Conservation (phyloP, 2,888 invertebrate genomes). For the Lymantria monacha region DNA sequence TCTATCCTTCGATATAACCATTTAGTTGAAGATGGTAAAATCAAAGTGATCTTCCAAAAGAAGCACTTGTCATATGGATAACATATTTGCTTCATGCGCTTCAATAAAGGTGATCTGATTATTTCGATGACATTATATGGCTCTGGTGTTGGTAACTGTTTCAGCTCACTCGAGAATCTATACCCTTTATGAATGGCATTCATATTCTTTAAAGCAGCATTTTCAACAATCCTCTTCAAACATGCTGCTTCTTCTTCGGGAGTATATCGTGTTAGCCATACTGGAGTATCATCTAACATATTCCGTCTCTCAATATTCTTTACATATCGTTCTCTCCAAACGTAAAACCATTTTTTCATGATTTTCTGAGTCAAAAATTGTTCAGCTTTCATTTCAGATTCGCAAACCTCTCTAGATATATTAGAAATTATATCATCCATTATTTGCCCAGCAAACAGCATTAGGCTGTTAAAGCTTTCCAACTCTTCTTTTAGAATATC, state of each 20-base stretch:
- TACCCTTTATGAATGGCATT: conserved; percentile 67
- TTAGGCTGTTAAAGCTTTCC: conserved; percentile 47
- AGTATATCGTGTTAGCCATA: conserved; percentile 65
- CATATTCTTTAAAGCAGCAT: conserved; percentile 61
- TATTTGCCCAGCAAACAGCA: conserved; percentile 46
- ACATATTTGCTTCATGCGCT: conserved; percentile 73
- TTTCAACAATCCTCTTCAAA: conserved; percentile 56
- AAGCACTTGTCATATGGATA: conserved; percentile 67
- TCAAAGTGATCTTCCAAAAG: conserved; percentile 85
- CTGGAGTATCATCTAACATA: conserved; percentile 68
- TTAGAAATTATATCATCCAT: conserved; percentile 56
- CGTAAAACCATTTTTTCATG: conserved; percentile 62
- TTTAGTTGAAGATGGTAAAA: conserved; percentile 76
- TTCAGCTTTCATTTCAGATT: conserved; percentile 64
- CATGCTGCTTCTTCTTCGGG: conserved; percentile 58
- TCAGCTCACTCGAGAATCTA: conserved; percentile 61
- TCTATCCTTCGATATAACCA: conserved; percentile 68
- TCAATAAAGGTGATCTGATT: conserved; percentile 67
- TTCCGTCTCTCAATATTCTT: conserved; percentile 61
- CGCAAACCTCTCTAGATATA: conserved; percentile 56
- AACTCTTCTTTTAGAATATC: conserved; percentile 55
- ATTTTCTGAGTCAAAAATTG: conserved; percentile 54
- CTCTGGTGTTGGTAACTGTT: conserved; percentile 51
- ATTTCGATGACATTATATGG: conserved; percentile 69
- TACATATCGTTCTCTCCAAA: conserved; percentile 60